Evolutionary conservation across 2,113 vertebrate genomes (phyloP), one percentile per base, ranked within the genome.

Genomic region (Pachypanchax playfairii): DNA sequence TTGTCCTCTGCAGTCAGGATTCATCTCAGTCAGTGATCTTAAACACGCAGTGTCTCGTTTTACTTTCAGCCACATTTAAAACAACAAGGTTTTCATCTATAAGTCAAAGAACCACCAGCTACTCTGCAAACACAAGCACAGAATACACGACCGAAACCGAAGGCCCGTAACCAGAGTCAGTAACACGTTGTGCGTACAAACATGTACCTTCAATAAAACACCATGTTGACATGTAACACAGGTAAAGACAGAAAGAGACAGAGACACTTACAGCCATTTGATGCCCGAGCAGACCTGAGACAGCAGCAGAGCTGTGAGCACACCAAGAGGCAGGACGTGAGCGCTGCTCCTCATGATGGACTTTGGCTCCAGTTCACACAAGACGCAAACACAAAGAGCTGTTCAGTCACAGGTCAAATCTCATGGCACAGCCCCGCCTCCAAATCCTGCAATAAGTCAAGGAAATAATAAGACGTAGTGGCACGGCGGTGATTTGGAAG

Each of bases 241-340:
- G n/a, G n/a, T n/a, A n/a, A n/a, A n/a, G n/a, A n/a, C n/a, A n/a
- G n/a, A n/a, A n/a, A n/a, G n/a, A n/a, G n/a, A n/a, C 43, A 25
- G 49, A 3, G 31, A 83, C 88, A 95, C 97, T 98, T 90, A 98
- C 97, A 99, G 93, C 97, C 97, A 98, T 91, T 95, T 96, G 90
- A 99, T 98, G 84, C 95, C 95, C 1, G 90, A 91, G 92, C 95
- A 95, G 77, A 95, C 79, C 76, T 94, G 91, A 18, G 88, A 93
- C 79, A 97, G 93, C 82, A 97, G 89, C 73, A 95, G 84, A 75
- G 96, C 85, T 17, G 92, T 84, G 65, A 96, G 91, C 89, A 96
- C 90, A 71, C 84, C 87, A n/a, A 92, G 82, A 70, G 92, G 87
- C 75, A 93, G 91, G 75, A 92, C 77, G 66, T 28, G 88, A 36